These are phyloP conservation scores for Homarus gammarus DNA, from an alignment of 2,888 invertebrate genomes.

Conservation along the genomic window DNA sequence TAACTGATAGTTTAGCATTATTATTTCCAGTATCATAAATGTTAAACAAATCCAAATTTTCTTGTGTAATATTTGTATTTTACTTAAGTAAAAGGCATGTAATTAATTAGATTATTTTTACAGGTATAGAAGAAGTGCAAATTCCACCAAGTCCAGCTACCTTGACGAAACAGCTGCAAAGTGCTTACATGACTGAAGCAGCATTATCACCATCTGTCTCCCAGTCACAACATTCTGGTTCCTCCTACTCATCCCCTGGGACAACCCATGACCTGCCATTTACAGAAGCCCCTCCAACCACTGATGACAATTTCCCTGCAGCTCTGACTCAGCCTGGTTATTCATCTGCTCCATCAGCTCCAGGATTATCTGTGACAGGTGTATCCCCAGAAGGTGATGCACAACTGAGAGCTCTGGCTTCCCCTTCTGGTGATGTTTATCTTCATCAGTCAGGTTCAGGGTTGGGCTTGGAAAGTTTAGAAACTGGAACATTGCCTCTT, in stretches of 20 bases:
- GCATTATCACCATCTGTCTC: slow-evolving; percentile 75
- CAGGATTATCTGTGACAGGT: slow-evolving; percentile 64
- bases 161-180: slow-evolving; percentile 75
- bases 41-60: no score
- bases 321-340: slow-evolving; percentile 49
- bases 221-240: slow-evolving; percentile 72
- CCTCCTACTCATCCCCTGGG: slow-evolving; percentile 70
- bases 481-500: slow-evolving; percentile 68
- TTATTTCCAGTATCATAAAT: no score
- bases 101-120: slow-evolving; percentile 16
- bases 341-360: slow-evolving; percentile 55
- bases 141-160: slow-evolving; percentile 76
- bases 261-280: slow-evolving; percentile 68
- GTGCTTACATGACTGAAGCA: slow-evolving; percentile 75
- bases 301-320: slow-evolving; percentile 49
- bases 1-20: no score
- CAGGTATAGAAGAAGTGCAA: slow-evolving; percentile 75
- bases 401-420: slow-evolving; percentile 56
- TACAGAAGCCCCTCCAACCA: slow-evolving; percentile 46
- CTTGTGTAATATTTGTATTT: no score
- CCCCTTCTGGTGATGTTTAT: slow-evolving; percentile 75
- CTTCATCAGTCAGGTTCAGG: slow-evolving; percentile 70
- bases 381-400: slow-evolving; percentile 56
- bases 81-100: no score
- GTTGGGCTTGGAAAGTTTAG: slow-evolving; percentile 65